A percentile compares a stretch with the other conserved stretches of the same genome.
Evolutionary conservation across 2,113 vertebrate genomes (phyloP).

Genomic region (Glareola pratincola): DNA sequence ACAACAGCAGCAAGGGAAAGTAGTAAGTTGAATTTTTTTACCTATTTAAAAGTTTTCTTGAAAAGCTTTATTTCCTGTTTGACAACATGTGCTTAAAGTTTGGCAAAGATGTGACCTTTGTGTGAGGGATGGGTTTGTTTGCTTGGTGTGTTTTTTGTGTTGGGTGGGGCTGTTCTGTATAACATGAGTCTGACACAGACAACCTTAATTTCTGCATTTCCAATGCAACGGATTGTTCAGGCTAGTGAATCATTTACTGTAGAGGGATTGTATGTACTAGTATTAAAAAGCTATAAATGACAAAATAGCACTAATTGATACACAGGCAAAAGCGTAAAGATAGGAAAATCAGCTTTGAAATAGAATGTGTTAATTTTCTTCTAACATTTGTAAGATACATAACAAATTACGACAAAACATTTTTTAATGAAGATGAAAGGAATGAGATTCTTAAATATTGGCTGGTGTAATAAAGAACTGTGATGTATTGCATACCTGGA

Average conservation of each 20-base stretch:
- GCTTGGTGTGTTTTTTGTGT: not conserved
- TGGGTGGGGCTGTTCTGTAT: not conserved
- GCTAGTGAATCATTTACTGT: not conserved
- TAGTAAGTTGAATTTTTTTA: not conserved
- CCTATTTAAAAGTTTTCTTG: not conserved
- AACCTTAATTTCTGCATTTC: not conserved
- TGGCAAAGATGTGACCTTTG: not conserved
- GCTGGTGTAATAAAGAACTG: not conserved
- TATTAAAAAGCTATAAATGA: not conserved
- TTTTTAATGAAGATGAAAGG: not conserved
- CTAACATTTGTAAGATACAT: not conserved
- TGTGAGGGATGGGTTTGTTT: not conserved
- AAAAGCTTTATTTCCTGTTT: constrained; percentile 27
- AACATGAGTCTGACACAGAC: not conserved
- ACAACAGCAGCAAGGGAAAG: not conserved
- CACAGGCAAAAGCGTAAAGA: not conserved
- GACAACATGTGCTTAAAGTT: not conserved
- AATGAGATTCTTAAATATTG: not conserved
- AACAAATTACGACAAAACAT: not conserved
- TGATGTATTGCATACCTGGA: not conserved
- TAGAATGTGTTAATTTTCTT: not conserved
- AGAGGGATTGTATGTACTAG: not conserved
- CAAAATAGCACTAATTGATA: not conserved
- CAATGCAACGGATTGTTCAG: not conserved
- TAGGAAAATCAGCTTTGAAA: not conserved